These are phyloP conservation scores for Zeugodacus cucurbitae DNA, from an alignment of 1,140 invertebrate genomes.

Conservation along the genomic window DNA sequence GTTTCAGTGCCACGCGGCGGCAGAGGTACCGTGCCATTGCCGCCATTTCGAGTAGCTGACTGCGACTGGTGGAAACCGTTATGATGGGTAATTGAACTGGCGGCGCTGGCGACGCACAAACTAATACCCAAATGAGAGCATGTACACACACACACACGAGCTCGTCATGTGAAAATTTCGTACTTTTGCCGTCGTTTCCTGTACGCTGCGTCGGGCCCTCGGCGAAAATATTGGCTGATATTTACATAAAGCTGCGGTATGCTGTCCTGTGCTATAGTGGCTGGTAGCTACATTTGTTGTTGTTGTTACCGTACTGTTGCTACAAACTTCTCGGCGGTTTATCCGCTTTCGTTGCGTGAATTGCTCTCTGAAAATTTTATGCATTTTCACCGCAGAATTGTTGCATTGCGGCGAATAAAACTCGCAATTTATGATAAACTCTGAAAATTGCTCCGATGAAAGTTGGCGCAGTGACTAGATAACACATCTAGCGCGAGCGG, in stretches of 20 bases:
- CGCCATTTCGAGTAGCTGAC: not conserved
- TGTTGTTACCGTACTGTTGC: not conserved
- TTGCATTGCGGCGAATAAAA: slow-evolving; percentile 17
- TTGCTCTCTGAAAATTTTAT: not conserved
- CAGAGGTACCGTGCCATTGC: not conserved
- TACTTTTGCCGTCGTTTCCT: not conserved
- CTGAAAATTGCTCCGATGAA: not conserved
- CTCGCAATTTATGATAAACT: slow-evolving; percentile 20
- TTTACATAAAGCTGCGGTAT: too few relatives aligned
- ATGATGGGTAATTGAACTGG: not conserved
- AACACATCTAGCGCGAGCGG: too few relatives aligned
- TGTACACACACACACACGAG: not conserved
- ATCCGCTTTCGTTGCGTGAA: not conserved
- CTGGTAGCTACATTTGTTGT: too few relatives aligned
- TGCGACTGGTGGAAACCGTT: not conserved
- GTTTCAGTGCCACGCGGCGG: not conserved
- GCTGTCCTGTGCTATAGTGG: too few relatives aligned
- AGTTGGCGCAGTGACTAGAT: not conserved
- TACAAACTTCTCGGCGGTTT: not conserved
- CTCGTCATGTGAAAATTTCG: not conserved
- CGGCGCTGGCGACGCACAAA: too few relatives aligned
- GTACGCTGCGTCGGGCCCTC: too few relatives aligned
- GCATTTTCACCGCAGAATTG: slow-evolving; percentile 17
- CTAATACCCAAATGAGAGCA: too few relatives aligned
- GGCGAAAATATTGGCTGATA: too few relatives aligned